Evolutionary conservation across 1,140 invertebrate genomes (phyloP).

Genomic region (Caerostris darwini): DNA sequence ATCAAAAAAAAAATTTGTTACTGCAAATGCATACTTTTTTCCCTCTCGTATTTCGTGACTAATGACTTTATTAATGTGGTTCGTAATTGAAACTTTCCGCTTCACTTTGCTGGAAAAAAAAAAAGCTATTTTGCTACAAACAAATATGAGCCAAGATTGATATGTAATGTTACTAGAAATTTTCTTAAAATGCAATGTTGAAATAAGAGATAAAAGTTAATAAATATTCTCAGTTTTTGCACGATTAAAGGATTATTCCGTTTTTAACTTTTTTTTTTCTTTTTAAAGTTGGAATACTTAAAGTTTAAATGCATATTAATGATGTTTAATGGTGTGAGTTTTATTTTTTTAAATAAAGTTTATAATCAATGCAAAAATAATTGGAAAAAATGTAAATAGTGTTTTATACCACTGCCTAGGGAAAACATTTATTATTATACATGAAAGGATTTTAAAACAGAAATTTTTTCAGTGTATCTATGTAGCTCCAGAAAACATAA

Average conservation of each 20-base stretch:
- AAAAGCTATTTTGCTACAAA: background rate
- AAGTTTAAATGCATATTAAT: conserved; percentile 24
- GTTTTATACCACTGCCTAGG: background rate
- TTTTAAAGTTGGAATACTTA: background rate
- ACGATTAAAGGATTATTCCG: conserved; percentile 5
- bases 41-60: background rate
- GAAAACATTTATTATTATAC: background rate
- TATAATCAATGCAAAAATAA: background rate
- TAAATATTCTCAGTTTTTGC: background rate
- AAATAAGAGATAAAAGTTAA: background rate
- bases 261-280: background rate
- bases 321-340: background rate
- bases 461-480: too few relatives aligned
- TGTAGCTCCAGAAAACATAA: too few relatives aligned
- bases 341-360: background rate
- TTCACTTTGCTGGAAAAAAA: background rate
- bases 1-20: background rate
- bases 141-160: background rate
- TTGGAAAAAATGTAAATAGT: too few relatives aligned
- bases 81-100: conserved; percentile 33
- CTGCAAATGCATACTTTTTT: background rate
- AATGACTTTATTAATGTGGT: conserved; percentile 40
- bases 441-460: too few relatives aligned
- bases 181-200: background rate
- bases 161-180: background rate